Base-by-base conservation (phyloP, 2,797 vertebrate species). In the Furcifer pardalis region DNA sequence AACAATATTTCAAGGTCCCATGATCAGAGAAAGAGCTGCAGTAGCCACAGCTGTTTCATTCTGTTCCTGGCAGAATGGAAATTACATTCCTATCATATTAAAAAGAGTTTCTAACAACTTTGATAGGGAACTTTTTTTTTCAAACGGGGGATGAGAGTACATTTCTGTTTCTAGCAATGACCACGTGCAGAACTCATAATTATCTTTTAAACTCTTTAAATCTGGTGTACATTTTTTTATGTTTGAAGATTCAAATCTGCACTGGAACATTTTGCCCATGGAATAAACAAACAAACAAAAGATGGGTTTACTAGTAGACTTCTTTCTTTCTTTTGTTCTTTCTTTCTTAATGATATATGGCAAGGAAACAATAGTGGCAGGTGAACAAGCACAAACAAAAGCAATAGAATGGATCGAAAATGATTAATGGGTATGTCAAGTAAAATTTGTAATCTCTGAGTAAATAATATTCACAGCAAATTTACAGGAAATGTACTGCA, bases 1-100 rank as follows among this genome's bases (percentile, higher is more conserved):
- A 30, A 27, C 21, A 59, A 62, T 15, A 77, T 44, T 84, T 59
- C 40, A 71, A 27, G 17, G 77, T 71, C 40, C 13, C 23, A 2
- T 62, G 65, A 84, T 78, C n/a, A 84, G 66, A 56, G 8, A 46
- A 71, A 32, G 40, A 76, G n/a, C 42, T 78, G 56, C 52, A 78
- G 30, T 63, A 46, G 52, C 40, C 83, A 72, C 66, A 72, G 76
- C 52, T 72, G 76, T 84, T 60, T 84, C 76, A 79, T 72, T 78
- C 40, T 30, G 15, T 84, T 79, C 40, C 42, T 79, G n/a, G 42
- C 76, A 79, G 56, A 62, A 72, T 84, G 56, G n/a, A 84, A 78
- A 84, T 79, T 78, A 49, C 32, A 79, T 42, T 69, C 59, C 76
- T 37, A 78, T 37, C 76, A 40, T 49, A 62, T 72, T n/a, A 79